Evolutionary conservation across 2,113 vertebrate species (phyloP), one percentile per base, ranked within the genome.

Genomic region (Callorhinus ursinus): DNA sequence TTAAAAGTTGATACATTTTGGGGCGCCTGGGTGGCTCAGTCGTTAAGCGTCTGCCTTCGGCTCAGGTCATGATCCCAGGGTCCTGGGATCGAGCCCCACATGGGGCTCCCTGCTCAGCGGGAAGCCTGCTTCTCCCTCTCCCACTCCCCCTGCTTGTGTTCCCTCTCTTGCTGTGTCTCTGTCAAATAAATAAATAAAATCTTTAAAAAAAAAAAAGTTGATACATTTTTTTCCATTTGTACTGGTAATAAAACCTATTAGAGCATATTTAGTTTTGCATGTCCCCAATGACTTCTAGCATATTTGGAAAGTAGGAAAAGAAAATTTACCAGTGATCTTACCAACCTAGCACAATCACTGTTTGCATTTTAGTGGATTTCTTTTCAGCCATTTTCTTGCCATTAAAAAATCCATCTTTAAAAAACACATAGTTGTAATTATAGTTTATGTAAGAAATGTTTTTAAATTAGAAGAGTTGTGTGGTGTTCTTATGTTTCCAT

Each of bases 271-370:
- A 57, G 67, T 22, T 51, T 74, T 90, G 21, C 18, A 19, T 94
- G 74, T 94, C 69, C 69, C 69, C 92, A 61, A 53, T 77, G 76
- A 96, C 21, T 87, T 83, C 59, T 3, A 83, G n/a, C 42, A 55
- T 88, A 90, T 76, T 93, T 94, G 61, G 88, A 76, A 95, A 96
- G 63, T 39, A 90, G 39, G 57, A 76, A 87, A 87, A 89, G 33
- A 85, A 89, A 81, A 93, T 83, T 51, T 69, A 82, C 53, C 42
- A 46, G 22, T 46, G 21, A 42, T 81, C 33, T 72, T 93, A 51
- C 42, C 87, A 87, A 69, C 5, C 28, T 91, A 88, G 71, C 24
- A 88, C 22, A 91, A 33, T 95, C 39, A 74, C 33, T 83, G 19
- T 69, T 77, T 96, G 31, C 24, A 57, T 88, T 92, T 97, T 88